Evolutionary conservation across 2,888 invertebrate genomes (phyloP).

Genomic region (Mechanitis mazaeus): DNA sequence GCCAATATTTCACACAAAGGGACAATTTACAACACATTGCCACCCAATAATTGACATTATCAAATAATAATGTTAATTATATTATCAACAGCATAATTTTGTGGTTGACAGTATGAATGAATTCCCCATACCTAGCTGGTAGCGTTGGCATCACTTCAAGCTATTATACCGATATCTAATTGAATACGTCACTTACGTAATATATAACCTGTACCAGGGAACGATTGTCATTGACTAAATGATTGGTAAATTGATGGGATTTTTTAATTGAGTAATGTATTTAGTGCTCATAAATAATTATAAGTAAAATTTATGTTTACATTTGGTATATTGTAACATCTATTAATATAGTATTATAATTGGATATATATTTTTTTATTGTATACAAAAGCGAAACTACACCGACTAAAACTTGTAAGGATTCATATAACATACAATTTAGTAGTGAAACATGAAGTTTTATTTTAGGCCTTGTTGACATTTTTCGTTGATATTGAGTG

Average conservation of each 20-base stretch:
- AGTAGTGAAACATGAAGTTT: too few relatives aligned
- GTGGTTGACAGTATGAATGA: conserved; percentile 16
- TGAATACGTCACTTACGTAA: conserved; percentile 21
- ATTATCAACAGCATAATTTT: conserved; percentile 13
- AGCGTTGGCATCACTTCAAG: conserved; percentile 21
- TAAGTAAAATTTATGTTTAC: too few relatives aligned
- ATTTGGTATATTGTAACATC: too few relatives aligned
- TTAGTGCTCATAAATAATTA: not conserved
- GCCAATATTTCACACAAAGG: too few relatives aligned
- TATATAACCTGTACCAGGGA: conserved; percentile 15
- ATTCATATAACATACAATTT: too few relatives aligned
- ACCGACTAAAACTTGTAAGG: too few relatives aligned
- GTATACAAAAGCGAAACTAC: too few relatives aligned
- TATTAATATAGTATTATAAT: too few relatives aligned
- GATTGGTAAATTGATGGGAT: conserved; percentile 16
- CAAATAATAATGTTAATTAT: conserved; percentile 4
- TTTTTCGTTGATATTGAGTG: too few relatives aligned
- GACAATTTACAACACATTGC: not conserved
- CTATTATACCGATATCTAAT: conserved; percentile 24
- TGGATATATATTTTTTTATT: too few relatives aligned
- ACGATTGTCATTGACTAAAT: conserved; percentile 11
- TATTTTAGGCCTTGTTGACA: too few relatives aligned
- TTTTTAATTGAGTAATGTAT: not conserved
- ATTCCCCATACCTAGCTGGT: conserved; percentile 17
- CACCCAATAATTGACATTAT: too few relatives aligned